Conservation (phyloP, 2,888 invertebrate genomes). For the Ectemnius continuus region DNA sequence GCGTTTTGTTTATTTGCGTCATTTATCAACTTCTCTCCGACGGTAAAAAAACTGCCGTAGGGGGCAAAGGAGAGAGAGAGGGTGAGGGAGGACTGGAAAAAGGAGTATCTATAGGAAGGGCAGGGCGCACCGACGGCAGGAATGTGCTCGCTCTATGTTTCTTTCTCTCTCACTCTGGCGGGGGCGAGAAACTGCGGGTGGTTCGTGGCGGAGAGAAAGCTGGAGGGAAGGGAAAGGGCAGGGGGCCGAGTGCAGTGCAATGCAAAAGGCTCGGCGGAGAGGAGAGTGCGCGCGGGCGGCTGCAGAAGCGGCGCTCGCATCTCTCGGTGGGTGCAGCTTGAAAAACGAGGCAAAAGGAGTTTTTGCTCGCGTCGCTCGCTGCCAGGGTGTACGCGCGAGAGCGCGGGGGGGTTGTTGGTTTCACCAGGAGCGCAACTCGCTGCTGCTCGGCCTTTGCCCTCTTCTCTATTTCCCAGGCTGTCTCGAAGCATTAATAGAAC, state of each 20-base stretch:
- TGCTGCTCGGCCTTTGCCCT: slow-evolving; percentile 2
- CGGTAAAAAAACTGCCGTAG: slow-evolving; percentile 31
- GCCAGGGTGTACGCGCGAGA: slow-evolving; percentile 31
- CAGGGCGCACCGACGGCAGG: too few species aligned
- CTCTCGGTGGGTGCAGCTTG: slow-evolving; percentile 38
- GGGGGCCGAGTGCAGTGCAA: background rate
- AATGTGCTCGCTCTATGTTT: too few species aligned
- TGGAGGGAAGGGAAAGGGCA: background rate
- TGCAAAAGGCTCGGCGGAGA: background rate
- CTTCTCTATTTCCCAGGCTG: slow-evolving; percentile 28
- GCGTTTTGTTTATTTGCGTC: slow-evolving; percentile 55
- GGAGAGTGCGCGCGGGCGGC: slow-evolving; percentile 5
- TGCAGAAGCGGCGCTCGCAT: slow-evolving; percentile 29
- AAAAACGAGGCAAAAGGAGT: slow-evolving; percentile 48
- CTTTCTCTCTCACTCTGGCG: too few species aligned
- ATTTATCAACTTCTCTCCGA: slow-evolving; percentile 52
- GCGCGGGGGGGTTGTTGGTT: slow-evolving; percentile 28
- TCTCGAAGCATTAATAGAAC: slow-evolving; percentile 51
- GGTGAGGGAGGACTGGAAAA: background rate
- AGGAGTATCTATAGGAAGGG: too few species aligned
- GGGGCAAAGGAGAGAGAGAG: slow-evolving; percentile 11
- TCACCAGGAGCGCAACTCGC: slow-evolving; percentile 16
- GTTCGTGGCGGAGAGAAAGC: background rate
- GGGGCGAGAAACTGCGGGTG: slow-evolving; percentile 13
- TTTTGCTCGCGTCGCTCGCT: slow-evolving; percentile 29